These are phyloP conservation scores for Apamea anceps DNA, from an alignment of 2,888 invertebrate genomes.

Conservation along the genomic window DNA sequence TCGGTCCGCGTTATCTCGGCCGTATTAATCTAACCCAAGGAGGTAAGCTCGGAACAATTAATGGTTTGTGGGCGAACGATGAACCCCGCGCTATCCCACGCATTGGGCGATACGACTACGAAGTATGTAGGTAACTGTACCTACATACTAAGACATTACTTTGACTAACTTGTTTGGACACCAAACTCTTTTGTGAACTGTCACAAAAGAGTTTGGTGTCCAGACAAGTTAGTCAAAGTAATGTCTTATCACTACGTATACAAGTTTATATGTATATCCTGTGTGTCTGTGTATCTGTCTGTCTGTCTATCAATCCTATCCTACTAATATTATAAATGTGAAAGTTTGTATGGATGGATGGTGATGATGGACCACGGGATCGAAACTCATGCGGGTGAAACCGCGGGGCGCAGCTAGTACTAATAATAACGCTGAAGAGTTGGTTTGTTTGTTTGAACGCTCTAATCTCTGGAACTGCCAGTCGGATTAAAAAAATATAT, in stretches of 20 bases:
- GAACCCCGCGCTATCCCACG: background rate
- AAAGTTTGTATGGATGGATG: too few species aligned
- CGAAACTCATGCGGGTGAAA: too few species aligned
- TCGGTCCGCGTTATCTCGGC: conserved; percentile 59
- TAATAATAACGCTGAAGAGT: background rate
- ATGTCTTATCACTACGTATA: background rate
- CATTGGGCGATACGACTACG: conserved; percentile 1
- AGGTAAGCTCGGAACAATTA: conserved; percentile 71
- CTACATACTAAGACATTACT: too few species aligned
- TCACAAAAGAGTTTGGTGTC: background rate
- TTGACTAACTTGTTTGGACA: too few species aligned
- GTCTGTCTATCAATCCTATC: too few species aligned
- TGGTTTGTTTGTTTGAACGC: background rate
- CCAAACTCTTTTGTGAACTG: too few species aligned
- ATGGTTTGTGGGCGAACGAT: conserved; percentile 68
- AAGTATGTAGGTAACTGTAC: conserved; percentile 13
- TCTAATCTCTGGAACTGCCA: background rate
- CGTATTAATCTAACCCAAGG: conserved; percentile 71
- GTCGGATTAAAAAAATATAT: too few species aligned
- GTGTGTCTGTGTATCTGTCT: too few species aligned
- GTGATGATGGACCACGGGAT: too few species aligned
- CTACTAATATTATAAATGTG: too few species aligned
- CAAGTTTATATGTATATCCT: too few species aligned
- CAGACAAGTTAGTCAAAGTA: background rate
- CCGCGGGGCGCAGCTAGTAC: too few species aligned